phyloP scores from a whole-genome alignment of 2,888 invertebrate genomes.

The Euplagia quadripunctaria region DNA sequence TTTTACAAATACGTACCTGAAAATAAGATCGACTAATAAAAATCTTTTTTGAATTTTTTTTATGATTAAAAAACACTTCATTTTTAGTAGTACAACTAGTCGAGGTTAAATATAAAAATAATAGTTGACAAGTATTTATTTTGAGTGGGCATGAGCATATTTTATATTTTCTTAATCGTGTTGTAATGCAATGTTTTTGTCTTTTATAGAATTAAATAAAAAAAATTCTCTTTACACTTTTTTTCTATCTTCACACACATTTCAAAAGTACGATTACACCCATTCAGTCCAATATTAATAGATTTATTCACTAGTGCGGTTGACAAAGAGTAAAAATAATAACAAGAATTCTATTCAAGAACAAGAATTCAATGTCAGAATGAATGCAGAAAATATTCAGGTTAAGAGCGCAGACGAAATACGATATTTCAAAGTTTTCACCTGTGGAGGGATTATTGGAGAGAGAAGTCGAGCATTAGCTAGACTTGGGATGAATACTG shows the following conservation, averaged over 20 bases:
- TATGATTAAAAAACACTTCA: too few relatives aligned
- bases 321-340: neutral
- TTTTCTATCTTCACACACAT: neutral
- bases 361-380: conserved; percentile 4
- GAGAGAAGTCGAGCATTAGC: conserved; percentile 22
- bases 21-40: neutral
- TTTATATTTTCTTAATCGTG: too few relatives aligned
- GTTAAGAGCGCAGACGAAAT: conserved; percentile 14
- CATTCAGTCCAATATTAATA: neutral
- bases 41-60: too few relatives aligned
- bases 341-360: too few relatives aligned
- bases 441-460: conserved; percentile 13
- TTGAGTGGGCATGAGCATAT: too few relatives aligned
- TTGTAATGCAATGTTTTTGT: too few relatives aligned
- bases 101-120: too few relatives aligned
- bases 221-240: neutral
- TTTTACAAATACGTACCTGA: neutral
- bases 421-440: conserved; percentile 28
- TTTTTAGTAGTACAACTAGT: too few relatives aligned
- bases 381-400: neutral
- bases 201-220: neutral
- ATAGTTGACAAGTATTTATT: too few relatives aligned
- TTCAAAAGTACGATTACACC: neutral
- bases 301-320: neutral
- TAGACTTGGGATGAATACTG: conserved; percentile 28